Conservation (phyloP, 2,113 vertebrate genomes). For the Fukomys damarensis region DNA sequence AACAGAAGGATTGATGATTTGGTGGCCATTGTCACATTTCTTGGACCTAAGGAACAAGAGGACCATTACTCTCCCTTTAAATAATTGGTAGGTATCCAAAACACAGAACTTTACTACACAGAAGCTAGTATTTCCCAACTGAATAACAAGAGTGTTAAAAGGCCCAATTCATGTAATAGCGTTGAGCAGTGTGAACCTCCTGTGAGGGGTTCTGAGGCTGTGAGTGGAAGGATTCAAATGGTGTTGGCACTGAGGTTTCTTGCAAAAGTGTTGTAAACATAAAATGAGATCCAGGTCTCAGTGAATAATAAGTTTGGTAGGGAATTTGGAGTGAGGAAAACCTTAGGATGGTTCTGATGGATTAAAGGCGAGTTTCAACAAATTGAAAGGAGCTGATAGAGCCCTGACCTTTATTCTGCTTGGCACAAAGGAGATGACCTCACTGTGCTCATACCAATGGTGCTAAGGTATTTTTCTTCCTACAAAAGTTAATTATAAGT, state of each 20-base stretch:
- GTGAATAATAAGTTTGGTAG: slow-evolving; percentile 52
- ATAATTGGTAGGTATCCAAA: slow-evolving; percentile 46
- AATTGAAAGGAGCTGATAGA: slow-evolving; percentile 7
- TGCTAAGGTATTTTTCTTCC: background rate
- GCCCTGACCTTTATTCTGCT: slow-evolving; percentile 48
- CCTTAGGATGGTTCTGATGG: background rate
- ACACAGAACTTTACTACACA: slow-evolving; percentile 41
- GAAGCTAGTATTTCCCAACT: background rate
- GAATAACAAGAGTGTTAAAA: slow-evolving; percentile 60
- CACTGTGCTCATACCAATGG: slow-evolving; percentile 10
- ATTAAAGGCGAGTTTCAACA: slow-evolving; percentile 71
- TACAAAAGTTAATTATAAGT: slow-evolving; percentile 65
- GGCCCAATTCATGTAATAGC: background rate
- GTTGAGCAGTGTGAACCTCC: slow-evolving; percentile 41
- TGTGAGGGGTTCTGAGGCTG: background rate
- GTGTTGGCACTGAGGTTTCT: slow-evolving; percentile 41
- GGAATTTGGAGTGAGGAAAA: slow-evolving; percentile 27
- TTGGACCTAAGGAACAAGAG: background rate
- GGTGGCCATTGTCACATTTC: background rate
- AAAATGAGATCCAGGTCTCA: slow-evolving; percentile 24
- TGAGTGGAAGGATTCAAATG: slow-evolving; percentile 60
- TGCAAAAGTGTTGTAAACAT: slow-evolving; percentile 58
- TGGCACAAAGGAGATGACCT: slow-evolving; percentile 54
- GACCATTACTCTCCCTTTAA: slow-evolving; percentile 37
- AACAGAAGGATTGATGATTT: background rate